Conservation (phyloP, 35 echinoderm and acorn worm genomes). For the Heliocidaris erythrogramma region DNA sequence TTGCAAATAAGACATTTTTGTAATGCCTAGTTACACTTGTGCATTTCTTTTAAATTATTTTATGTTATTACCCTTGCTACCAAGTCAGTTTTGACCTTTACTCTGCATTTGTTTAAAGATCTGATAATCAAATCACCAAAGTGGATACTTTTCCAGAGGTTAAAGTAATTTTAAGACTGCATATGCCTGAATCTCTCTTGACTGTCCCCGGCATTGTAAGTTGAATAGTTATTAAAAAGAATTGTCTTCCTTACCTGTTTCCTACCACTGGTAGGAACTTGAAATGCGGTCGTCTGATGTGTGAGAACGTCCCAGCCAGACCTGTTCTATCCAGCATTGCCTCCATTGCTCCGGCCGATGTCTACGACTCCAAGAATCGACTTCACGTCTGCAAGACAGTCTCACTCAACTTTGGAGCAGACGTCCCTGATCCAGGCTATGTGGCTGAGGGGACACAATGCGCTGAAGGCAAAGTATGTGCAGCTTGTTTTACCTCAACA, state of each 20-base stretch:
- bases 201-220: too few species aligned
- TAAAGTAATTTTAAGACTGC: too few species aligned
- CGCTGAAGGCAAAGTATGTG: conserved; percentile 55
- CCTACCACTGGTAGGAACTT: conserved; percentile 48
- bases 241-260: background rate
- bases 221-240: background rate
- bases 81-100: too few species aligned
- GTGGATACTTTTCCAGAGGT: too few species aligned
- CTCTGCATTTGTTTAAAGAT: too few species aligned
- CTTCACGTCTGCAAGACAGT: conserved; percentile 71
- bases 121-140: too few species aligned
- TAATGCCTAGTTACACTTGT: too few species aligned
- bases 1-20: too few species aligned
- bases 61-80: too few species aligned
- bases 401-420: conserved; percentile 70
- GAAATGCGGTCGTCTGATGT: conserved; percentile 88
- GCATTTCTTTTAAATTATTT: too few species aligned
- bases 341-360: conserved; percentile 45
- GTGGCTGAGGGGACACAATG: conserved; percentile 81
- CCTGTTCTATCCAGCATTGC: conserved; percentile 76
- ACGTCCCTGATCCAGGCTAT: conserved; percentile 89
- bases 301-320: conserved; percentile 62
- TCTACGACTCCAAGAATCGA: conserved; percentile 38
- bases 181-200: too few species aligned
- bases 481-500: background rate